Conservation (phyloP, 2,888 invertebrate genomes). For the Sinelater perroti region DNA sequence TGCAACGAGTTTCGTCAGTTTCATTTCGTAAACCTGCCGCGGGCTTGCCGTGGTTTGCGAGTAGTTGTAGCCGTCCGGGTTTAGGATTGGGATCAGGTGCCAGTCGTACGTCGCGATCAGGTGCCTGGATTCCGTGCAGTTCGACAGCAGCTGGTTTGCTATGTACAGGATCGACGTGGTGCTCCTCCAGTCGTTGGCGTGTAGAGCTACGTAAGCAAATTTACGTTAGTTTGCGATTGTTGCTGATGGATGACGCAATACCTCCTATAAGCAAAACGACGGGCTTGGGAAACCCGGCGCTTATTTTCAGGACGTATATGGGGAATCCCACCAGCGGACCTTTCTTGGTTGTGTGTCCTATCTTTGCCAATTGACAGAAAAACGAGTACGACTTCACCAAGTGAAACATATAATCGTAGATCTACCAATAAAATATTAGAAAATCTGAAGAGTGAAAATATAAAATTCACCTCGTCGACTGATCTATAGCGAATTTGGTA, state of each 20-base stretch:
- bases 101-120: constrained; percentile 12
- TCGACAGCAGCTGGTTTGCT: constrained; percentile 12
- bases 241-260: not conserved
- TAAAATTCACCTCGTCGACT: constrained; percentile 5
- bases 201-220: not conserved
- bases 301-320: constrained; percentile 9
- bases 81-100: constrained; percentile 15
- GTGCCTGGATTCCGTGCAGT: not conserved
- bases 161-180: constrained; percentile 8
- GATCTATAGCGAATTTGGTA: constrained; percentile 17
- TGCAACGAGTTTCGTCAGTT: not conserved
- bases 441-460: not conserved
- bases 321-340: not conserved
- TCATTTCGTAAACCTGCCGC: not conserved
- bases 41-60: not conserved
- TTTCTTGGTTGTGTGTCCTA: constrained; percentile 13
- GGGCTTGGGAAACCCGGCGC: constrained; percentile 6
- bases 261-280: constrained; percentile 10
- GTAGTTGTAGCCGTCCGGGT: constrained; percentile 18
- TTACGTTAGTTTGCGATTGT: not conserved
- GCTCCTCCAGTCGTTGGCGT: constrained; percentile 10
- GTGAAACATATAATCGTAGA: constrained; percentile 4
- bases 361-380: constrained; percentile 9
- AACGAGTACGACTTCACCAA: constrained; percentile 6
- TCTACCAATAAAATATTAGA: not conserved